Conservation (phyloP, 2,113 vertebrate species). For the Anolis carolinensis region DNA sequence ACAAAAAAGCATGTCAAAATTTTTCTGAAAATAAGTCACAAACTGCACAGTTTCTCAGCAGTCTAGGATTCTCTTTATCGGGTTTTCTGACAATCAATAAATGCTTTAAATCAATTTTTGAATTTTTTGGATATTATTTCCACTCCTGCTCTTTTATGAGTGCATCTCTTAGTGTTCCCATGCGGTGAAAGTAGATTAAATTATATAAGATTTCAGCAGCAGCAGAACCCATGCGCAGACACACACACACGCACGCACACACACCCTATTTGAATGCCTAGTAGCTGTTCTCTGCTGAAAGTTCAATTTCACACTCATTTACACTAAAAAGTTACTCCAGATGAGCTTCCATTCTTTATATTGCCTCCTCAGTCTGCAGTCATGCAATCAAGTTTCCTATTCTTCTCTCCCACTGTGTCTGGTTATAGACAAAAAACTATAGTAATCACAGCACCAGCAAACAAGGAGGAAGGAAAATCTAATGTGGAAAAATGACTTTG, state of each 20-base stretch:
- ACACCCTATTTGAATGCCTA: slow-evolving; percentile 31
- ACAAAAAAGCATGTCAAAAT: too few relatives aligned
- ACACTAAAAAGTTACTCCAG: slow-evolving; percentile 48
- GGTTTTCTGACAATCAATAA: too few relatives aligned
- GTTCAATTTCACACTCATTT: slow-evolving; percentile 53
- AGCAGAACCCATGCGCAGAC: background rate
- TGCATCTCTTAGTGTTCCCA: slow-evolving; percentile 32
- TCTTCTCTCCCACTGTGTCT: slow-evolving; percentile 34
- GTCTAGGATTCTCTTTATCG: too few relatives aligned
- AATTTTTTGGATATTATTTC: too few relatives aligned
- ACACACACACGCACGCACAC: too few relatives aligned
- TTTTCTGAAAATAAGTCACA: too few relatives aligned
- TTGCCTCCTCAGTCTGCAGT: slow-evolving; percentile 25
- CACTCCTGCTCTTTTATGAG: background rate
- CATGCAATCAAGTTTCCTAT: slow-evolving; percentile 42
- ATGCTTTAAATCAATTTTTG: too few relatives aligned
- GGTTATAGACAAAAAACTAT: slow-evolving; percentile 44
- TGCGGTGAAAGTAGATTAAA: slow-evolving; percentile 46
- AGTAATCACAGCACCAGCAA: slow-evolving; percentile 1
- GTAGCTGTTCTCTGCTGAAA: slow-evolving; percentile 32
- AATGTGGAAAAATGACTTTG: slow-evolving; percentile 59
- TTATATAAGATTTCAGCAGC: slow-evolving; percentile 22
- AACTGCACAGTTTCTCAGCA: too few relatives aligned
- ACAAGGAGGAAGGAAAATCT: slow-evolving; percentile 39
- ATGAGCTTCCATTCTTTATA: slow-evolving; percentile 29